phyloP scores from a whole-genome alignment of 2,797 vertebrate genomes.

The Graptemys geographica region DNA sequence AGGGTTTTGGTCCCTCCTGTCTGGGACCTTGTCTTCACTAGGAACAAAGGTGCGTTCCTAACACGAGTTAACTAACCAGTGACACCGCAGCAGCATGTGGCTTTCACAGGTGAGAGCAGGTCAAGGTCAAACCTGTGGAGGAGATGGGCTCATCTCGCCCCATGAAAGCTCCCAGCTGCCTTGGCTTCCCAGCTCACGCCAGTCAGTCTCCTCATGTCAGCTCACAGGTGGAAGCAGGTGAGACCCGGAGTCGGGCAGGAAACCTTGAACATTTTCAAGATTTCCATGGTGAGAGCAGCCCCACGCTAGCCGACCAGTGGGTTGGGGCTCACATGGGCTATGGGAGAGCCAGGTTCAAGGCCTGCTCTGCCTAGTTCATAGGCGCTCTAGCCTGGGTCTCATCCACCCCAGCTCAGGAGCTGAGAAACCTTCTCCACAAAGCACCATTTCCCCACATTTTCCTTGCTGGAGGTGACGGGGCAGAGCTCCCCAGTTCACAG shows the following conservation, averaged over 20 bases:
- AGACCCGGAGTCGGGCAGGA: neutral
- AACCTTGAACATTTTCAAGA: neutral
- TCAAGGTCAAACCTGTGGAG: too few relatives aligned
- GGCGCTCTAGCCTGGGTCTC: neutral
- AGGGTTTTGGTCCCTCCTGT: too few relatives aligned
- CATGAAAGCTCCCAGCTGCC: too few relatives aligned
- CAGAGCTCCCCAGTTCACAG: neutral
- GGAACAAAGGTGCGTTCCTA: too few relatives aligned
- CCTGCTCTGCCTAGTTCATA: neutral
- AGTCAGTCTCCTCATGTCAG: fast-evolving
- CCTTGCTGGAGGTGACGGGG: neutral
- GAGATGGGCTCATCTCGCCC: too few relatives aligned
- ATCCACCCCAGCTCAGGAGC: neutral
- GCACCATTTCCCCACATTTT: neutral
- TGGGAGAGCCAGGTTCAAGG: neutral
- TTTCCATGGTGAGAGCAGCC: neutral
- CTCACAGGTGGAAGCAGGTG: too few relatives aligned
- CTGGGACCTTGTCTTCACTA: too few relatives aligned
- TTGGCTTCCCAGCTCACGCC: neutral
- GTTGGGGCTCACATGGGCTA: neutral
- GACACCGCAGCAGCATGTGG: too few relatives aligned
- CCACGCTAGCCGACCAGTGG: neutral
- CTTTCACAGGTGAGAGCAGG: too few relatives aligned
- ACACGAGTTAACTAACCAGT: too few relatives aligned
- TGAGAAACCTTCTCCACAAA: neutral